Conservation (phyloP, 2,113 vertebrate genomes). For the Rhipidura dahli region DNA sequence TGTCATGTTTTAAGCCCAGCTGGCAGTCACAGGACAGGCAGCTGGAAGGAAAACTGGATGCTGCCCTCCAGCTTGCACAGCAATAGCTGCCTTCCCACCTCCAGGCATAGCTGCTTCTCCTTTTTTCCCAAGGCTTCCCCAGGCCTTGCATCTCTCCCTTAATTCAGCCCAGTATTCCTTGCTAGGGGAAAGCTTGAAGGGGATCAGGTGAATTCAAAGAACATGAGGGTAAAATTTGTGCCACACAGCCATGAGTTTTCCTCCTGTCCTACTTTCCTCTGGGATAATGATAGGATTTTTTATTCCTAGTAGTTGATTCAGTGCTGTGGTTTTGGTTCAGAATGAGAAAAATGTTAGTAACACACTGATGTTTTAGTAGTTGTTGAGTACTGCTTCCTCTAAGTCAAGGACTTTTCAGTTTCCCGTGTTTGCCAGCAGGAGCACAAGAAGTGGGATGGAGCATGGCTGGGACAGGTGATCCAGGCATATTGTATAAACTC, state of each 20-base stretch:
- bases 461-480: not conserved
- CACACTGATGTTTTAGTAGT: not conserved
- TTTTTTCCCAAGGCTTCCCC: not conserved
- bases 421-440: not conserved
- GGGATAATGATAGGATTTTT: not conserved
- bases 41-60: not conserved
- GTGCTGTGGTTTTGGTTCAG: not conserved
- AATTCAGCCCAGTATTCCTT: not conserved
- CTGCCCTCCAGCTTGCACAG: not conserved
- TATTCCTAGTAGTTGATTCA: not conserved
- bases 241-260: not conserved
- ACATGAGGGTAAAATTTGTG: not conserved
- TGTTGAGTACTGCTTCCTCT: not conserved
- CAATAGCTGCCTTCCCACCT: not conserved
- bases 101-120: not conserved
- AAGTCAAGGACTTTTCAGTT: not conserved
- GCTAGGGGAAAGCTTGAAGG: not conserved
- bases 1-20: too few species aligned
- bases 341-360: not conserved
- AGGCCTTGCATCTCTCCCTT: not conserved
- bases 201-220: not conserved
- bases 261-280: not conserved
- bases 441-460: not conserved
- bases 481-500: not conserved
- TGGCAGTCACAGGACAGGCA: not conserved